These are phyloP conservation scores for Odocoileus virginianus DNA, from an alignment of 2,113 vertebrate species.

Conservation along the genomic window DNA sequence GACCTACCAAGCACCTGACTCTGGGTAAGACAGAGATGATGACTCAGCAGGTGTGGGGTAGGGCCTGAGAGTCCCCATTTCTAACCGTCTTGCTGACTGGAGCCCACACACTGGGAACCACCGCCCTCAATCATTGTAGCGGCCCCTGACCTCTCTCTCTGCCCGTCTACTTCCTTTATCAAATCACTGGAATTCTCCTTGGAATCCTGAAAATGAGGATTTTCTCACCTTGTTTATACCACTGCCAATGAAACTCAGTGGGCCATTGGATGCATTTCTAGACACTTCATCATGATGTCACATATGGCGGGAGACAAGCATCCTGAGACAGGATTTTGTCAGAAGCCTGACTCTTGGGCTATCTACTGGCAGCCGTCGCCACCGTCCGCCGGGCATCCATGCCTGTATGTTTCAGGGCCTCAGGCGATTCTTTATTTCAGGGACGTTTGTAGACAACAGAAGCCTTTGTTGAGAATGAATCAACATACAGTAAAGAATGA, in stretches of 20 bases:
- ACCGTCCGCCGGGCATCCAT: fast-evolving
- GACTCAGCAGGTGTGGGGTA: background rate
- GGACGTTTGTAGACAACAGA: background rate
- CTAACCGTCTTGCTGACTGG: background rate
- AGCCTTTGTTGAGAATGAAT: background rate
- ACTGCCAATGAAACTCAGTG: background rate
- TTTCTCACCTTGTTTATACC: background rate
- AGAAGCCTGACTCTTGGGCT: background rate
- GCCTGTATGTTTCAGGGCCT: background rate
- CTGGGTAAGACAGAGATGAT: background rate
- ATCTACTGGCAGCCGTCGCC: background rate
- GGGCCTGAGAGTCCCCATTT: background rate
- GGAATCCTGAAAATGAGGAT: background rate
- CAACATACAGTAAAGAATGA: background rate
- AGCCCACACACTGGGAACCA: background rate
- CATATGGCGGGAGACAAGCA: background rate
- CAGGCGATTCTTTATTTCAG: background rate
- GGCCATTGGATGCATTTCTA: background rate
- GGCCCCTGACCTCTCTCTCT: background rate
- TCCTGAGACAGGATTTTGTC: background rate
- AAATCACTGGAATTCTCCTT: background rate
- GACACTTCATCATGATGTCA: background rate
- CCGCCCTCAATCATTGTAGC: fast-evolving
- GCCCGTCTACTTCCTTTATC: background rate
- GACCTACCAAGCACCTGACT: background rate